Conservation (phyloP, 2,113 vertebrate genomes). For the Taurulus bubalis region DNA sequence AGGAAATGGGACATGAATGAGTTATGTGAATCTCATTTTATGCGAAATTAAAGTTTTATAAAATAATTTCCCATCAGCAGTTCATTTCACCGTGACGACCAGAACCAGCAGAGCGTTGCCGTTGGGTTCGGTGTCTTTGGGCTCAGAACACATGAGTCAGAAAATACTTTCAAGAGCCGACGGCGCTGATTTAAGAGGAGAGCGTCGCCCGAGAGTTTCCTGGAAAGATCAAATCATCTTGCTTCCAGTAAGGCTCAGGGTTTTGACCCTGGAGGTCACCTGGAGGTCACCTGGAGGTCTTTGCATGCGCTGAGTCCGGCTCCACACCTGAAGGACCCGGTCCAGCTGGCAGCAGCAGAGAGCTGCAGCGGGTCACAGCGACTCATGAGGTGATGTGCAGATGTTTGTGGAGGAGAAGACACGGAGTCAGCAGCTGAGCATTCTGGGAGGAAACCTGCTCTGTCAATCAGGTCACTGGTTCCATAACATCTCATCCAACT, state of each 20-base stretch:
- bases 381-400: no score
- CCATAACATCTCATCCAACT: neutral
- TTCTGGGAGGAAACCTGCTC: slow-evolving; percentile 13
- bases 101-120: neutral
- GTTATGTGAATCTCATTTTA: neutral
- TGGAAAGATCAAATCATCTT: slow-evolving; percentile 13
- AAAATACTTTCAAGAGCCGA: neutral
- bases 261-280: neutral
- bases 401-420: no score
- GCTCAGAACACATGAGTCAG: slow-evolving; percentile 14
- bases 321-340: no score
- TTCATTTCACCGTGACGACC: neutral
- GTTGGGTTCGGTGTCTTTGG: neutral
- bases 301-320: no score
- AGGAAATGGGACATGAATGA: neutral
- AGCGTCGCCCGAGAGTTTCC: slow-evolving; percentile 27
- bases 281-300: neutral
- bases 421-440: slow-evolving; percentile 40
- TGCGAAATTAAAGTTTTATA: neutral
- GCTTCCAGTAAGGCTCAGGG: slow-evolving; percentile 52
- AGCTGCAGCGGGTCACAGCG: no score
- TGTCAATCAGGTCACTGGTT: neutral
- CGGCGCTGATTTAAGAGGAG: slow-evolving; percentile 16
- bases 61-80: neutral
- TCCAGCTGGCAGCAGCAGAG: no score